Evolutionary conservation across 1,140 invertebrate species (phyloP), one percentile per base, ranked within the genome.

Genomic region (Neodiprion fabricii): DNA sequence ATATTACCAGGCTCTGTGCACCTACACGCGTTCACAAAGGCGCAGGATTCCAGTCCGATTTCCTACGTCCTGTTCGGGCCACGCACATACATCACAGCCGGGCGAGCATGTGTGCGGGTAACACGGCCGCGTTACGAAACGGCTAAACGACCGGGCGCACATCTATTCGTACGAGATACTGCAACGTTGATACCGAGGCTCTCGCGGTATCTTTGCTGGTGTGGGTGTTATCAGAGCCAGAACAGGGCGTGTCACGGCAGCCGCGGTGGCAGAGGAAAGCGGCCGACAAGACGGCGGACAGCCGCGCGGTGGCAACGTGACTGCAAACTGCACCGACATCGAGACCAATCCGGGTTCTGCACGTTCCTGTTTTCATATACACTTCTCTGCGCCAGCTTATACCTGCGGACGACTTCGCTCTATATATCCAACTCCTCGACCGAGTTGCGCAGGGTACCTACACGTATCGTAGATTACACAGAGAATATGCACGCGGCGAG

Each of bases 211-310:
- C 84, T 83, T 76, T 78, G 78, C 4, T 83, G 82, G 85, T 87
- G 85, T 87, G 84, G 85, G 85, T 86, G 85, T 85, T 87, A 87
- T 87, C 85, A 83, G 82, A 81, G 78, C 84, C 85, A 83, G 82
- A 81, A 78, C 84, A 86, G 85, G 85, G 85, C 84, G 85, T 87
- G 85, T 85, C 85, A 81, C 53, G 53, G 53, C 79, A 73, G 80
- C 79, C 82, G 71, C 66, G 53, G 53, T 61, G 72, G 14, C 48
- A 73, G 68, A 47, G 70, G 71, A 74, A 72, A 73, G 69, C 68
- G 40, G 50, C 67, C 71, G 72, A 73, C 48, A n/a, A 40, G 4
- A 40, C 49, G 49, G 47, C 53, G 71, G 71, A 72, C 49, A 72
- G 7, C 72, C 53, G 23, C 48, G 23, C 70, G 70, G 49, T 48